A percentile compares a stretch with the other conserved stretches of the same genome.
Evolutionary conservation across 2,113 vertebrate species (phyloP).

Genomic region (Phoenicopterus ruber): DNA sequence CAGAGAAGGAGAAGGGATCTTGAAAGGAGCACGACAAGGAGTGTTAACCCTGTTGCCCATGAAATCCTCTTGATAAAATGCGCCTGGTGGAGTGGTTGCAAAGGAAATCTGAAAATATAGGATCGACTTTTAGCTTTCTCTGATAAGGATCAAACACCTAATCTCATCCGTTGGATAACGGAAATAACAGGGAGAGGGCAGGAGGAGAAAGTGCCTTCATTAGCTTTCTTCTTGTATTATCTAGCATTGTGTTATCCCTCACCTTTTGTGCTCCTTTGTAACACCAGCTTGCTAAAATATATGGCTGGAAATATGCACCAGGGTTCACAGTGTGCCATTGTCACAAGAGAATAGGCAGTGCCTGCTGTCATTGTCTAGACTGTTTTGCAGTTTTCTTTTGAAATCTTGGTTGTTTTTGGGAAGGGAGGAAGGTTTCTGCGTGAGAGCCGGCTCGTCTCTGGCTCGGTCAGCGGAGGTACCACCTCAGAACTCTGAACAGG

Average conservation of each 20-base stretch:
- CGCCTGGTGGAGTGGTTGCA: neutral
- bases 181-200: neutral
- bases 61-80: neutral
- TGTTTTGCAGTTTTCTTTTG: neutral
- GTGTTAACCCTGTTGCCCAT: neutral
- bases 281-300: neutral
- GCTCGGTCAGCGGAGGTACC: rapidly evolving
- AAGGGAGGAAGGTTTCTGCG: neutral
- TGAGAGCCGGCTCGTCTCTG: neutral
- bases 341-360: neutral
- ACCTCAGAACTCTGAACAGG: neutral
- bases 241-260: neutral
- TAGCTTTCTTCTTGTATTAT: neutral
- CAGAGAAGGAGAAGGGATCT: neutral
- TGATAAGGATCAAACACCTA: neutral
- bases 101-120: neutral
- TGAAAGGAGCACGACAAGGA: neutral
- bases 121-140: neutral
- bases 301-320: neutral
- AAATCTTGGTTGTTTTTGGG: neutral
- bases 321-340: neutral
- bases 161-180: neutral
- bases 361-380: neutral
- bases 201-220: neutral
- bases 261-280: neutral